Base-by-base conservation (phyloP, 92 coral and sea anemone genomes). In the Phenganax marumi region DNA sequence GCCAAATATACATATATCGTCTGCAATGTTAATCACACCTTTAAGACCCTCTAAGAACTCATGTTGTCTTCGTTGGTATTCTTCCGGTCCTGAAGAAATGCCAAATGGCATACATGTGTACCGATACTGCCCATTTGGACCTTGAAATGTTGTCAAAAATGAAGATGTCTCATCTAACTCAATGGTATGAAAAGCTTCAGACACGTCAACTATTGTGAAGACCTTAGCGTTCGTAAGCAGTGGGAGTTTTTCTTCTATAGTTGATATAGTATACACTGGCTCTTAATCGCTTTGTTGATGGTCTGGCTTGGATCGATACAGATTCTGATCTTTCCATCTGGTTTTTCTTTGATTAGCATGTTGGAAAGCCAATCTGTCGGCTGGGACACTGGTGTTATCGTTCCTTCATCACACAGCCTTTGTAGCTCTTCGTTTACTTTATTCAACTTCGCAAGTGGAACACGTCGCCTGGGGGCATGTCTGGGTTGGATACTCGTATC, bases 281-380 rank as follows among this genome's bases (percentile, higher is more conserved):
- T 33, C 12, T 2, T 73, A 5, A 73, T 73, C 19, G 77, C 88
- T 69, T 74, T 84, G 68, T 84, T 88, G 24, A 80, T 76, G 25
- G 91, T 70, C 65, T 60, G 83, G 70, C 83, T 54, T 63, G 86
- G 88, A 68, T 85, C 84, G 33, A 77, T 79, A 70, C 84, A 77
- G 51, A 84, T 85, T 73, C 88, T 43, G 81, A 84, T 68, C 56
- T 79, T 78, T 21, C 85, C 88, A 55, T 75, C 83, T 9, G 89
- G 89, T 53, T 76, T 88, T 65, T 88, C 88, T 63, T 70, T 56
- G 12, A 84, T 83, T 17, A 88, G 68, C 60, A 75, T 76, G 47
- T 77, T 84, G 12, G 85, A 88, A 79, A 81, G 81, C 85, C 88
- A 84, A 21, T 75, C 64, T 61, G 85, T 87, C 19, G 90, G 90